Evolutionary conservation across 2,888 invertebrate species (phyloP), one percentile per base, ranked within the genome.

Genomic region (Clusia tigrina): DNA sequence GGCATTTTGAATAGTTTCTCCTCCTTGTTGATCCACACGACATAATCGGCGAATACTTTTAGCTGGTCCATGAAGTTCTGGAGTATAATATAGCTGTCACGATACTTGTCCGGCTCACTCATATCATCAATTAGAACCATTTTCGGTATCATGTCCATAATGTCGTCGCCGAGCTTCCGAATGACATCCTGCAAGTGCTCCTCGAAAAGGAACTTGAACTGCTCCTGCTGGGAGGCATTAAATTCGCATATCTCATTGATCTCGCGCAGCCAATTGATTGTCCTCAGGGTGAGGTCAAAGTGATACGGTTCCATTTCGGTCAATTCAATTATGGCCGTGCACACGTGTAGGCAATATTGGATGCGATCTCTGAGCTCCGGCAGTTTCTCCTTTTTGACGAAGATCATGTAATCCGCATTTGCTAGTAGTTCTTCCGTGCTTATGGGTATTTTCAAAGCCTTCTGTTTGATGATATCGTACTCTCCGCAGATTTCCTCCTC

Each of bases 21-120:
- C 85, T 97, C 96, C 71, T 90, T 89, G 83, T 96, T 95, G 57
- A 96, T 95, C 94, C 94, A 95, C 3, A 85, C 81, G 18, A 94
- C 91, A 70, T 91, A 87, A 70, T 90, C 88, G 72, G 92, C 90
- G 74, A 94, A 91, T 20, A 89, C 89, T 64, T 89, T 88, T 54
- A 97, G 84, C 64, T 91, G 87, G 72, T 91, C 90, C 62, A 92
- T 89, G 53, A 94, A 89, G 69, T 89, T 89, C 60, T 92, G 88
- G 70, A 95, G 86, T 74, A 91, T 89, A 78, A 91, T 88, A 37
- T 91, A 88, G 80, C 96, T 96, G 74, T 93, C 91, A 15, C 88
- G 86, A 67, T 94, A 90, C 74, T 91, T 89, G 58, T 88, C 86
- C 3, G 90, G 87, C 72, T 96, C 88, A 83, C 89, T 94, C 95